phyloP scores from a whole-genome alignment of 64 coral and sea anemone genomes.

The Acropora yongei region DNA sequence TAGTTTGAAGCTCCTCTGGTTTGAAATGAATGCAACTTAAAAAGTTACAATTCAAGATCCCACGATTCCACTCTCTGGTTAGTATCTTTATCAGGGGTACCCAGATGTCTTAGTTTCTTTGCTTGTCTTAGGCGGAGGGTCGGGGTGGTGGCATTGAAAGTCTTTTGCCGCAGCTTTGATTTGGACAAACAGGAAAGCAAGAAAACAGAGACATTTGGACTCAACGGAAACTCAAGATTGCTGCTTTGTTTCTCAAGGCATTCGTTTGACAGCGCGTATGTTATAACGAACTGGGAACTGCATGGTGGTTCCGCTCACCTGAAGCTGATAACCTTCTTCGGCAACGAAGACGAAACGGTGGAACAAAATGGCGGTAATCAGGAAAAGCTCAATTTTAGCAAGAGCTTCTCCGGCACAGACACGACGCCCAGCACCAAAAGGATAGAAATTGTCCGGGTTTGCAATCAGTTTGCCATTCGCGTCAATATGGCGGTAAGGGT shows the following conservation, averaged over 20 bases:
- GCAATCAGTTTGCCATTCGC: conserved; percentile 17
- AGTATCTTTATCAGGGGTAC: too few relatives aligned
- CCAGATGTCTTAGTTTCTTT: too few relatives aligned
- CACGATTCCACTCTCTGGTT: too few relatives aligned
- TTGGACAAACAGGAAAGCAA: too few relatives aligned
- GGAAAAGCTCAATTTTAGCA: conserved; percentile 41
- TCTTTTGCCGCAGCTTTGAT: too few relatives aligned
- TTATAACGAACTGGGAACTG: conserved; percentile 31
- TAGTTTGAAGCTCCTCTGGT: too few relatives aligned
- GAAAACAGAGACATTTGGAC: too few relatives aligned
- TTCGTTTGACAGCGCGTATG: conserved; percentile 27
- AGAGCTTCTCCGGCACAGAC: conserved; percentile 45
- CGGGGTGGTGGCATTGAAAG: too few relatives aligned
- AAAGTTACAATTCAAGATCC: too few relatives aligned
- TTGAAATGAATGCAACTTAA: too few relatives aligned
- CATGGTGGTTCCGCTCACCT: neutral
- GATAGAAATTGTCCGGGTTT: conserved; percentile 15
- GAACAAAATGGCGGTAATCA: conserved; percentile 14
- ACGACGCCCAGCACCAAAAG: conserved; percentile 41
- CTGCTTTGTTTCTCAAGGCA: neutral
- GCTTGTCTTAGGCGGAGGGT: too few relatives aligned
- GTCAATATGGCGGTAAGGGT: conserved; percentile 43
- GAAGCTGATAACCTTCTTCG: neutral
- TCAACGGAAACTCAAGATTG: too few relatives aligned
- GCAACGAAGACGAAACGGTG: conserved; percentile 16